Evolutionary conservation across 2,888 invertebrate species (phyloP).

Genomic region (Rotaria socialis): DNA sequence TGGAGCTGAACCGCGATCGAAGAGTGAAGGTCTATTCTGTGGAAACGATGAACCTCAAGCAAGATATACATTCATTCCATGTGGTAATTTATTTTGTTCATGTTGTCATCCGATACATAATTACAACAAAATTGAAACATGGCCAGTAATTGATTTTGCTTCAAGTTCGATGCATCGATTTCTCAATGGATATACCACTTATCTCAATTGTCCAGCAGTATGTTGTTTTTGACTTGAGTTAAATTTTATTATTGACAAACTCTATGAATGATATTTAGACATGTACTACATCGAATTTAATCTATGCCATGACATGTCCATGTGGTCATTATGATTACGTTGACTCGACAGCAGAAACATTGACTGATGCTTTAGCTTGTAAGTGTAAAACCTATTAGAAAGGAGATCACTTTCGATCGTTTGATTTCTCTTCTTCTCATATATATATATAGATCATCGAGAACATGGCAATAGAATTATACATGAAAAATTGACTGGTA

Average conservation of each 20-base stretch:
- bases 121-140: neutral
- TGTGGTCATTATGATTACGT: slow-evolving; percentile 24
- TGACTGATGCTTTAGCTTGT: neutral
- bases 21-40: neutral
- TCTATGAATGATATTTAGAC: neutral
- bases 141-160: neutral
- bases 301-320: slow-evolving; percentile 30
- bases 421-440: neutral
- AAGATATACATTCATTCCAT: neutral
- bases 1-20: neutral
- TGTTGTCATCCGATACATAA: neutral
- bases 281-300: neutral
- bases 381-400: neutral
- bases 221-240: neutral
- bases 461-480: neutral
- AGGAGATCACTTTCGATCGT: too few species aligned
- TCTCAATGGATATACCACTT: neutral
- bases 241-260: neutral
- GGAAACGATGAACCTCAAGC: neutral
- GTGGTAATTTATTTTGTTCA: neutral
- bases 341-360: neutral
- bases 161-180: neutral
- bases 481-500: neutral
- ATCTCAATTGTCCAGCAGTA: slow-evolving; percentile 15
- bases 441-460: slow-evolving; percentile 2